These are phyloP conservation scores for Myrmophylax atrothorax DNA, from an alignment of 2,113 vertebrate genomes.

Conservation along the genomic window DNA sequence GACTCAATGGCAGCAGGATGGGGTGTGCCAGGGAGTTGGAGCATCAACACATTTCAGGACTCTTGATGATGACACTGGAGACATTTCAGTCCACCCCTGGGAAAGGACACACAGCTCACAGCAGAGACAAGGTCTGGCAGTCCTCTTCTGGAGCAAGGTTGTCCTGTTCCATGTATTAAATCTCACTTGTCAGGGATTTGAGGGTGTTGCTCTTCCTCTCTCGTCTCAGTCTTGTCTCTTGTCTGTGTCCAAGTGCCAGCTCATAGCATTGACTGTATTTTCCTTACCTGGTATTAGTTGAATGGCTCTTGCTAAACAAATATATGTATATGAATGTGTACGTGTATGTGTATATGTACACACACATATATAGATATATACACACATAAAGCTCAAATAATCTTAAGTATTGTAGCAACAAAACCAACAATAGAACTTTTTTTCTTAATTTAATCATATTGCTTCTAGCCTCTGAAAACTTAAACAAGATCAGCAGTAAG, in stretches of 20 bases:
- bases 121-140: neutral
- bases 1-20: neutral
- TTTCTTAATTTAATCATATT: neutral
- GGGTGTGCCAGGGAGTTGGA: accelerated
- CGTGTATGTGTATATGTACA: too few species aligned
- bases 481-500: neutral
- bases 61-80: neutral
- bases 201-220: neutral
- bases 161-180: neutral
- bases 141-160: neutral
- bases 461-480: neutral
- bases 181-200: neutral
- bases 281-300: neutral
- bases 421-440: neutral
- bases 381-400: neutral
- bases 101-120: neutral
- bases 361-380: too few species aligned
- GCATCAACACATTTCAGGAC: accelerated
- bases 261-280: neutral
- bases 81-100: neutral
- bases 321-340: neutral
- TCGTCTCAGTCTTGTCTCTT: neutral
- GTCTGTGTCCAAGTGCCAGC: neutral
- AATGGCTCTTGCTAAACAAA: neutral
- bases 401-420: neutral